Conservation (phyloP, 2,888 invertebrate genomes). For the Sclerodermus sp. region DNA sequence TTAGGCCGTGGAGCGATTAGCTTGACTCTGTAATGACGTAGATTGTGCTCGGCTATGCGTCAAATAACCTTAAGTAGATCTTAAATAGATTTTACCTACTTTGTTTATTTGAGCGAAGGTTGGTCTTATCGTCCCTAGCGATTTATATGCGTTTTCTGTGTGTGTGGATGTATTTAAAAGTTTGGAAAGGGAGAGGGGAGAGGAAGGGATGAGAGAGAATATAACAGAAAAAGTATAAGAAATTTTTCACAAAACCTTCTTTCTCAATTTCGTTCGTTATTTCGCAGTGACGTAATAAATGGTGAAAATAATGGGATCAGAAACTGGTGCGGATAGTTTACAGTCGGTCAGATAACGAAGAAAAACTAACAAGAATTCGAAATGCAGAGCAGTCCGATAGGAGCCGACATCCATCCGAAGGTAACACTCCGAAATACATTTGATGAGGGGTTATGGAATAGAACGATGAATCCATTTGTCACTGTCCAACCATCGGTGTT, state of each 20-base stretch:
- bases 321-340: too few species aligned
- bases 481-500: constrained; percentile 23
- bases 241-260: not conserved
- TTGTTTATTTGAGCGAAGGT: not conserved
- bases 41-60: too few species aligned
- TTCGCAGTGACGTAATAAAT: not conserved
- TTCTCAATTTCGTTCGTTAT: not conserved
- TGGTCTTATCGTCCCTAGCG: not conserved
- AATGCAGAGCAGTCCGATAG: too few species aligned
- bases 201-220: not conserved
- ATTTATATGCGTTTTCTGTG: not conserved
- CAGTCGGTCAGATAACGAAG: too few species aligned
- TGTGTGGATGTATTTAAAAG: not conserved
- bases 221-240: not conserved
- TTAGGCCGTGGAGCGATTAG: too few species aligned
- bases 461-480: constrained; percentile 31
- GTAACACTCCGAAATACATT: too few species aligned
- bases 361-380: too few species aligned
- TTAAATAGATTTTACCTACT: too few species aligned
- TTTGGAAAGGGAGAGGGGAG: not conserved
- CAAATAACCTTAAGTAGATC: too few species aligned
- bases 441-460: constrained; percentile 7
- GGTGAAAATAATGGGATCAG: too few species aligned
- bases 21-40: too few species aligned
- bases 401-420: too few species aligned